Percentiles rank a stretch among this genome's conserved stretches.
phyloP scores from a whole-genome alignment of 2,888 invertebrate genomes.

The Eristalis pertinax region DNA sequence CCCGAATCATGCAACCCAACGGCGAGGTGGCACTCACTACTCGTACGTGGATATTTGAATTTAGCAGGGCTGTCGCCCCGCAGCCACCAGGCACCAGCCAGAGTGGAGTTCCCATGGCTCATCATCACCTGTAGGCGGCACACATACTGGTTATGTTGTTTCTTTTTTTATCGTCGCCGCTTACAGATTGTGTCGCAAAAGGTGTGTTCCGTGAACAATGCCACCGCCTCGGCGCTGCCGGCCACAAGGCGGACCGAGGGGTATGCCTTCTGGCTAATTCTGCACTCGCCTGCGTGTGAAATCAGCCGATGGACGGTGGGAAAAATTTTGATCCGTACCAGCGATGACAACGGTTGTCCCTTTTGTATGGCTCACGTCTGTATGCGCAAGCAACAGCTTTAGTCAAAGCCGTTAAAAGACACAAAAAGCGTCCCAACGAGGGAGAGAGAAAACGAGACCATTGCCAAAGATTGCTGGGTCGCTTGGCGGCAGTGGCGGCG shows the following conservation, averaged over 20 bases:
- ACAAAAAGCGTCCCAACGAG: background rate
- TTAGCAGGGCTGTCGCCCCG: background rate
- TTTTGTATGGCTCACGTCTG: slow-evolving; percentile 3
- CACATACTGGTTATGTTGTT: slow-evolving; percentile 5
- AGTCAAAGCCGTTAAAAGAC: slow-evolving; percentile 7
- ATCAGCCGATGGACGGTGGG: slow-evolving; percentile 31
- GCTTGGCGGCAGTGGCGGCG: background rate
- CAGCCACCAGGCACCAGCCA: slow-evolving; percentile 31
- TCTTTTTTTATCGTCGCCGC: slow-evolving; percentile 3
- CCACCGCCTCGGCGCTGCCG: background rate
- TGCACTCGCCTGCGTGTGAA: slow-evolving; percentile 40
- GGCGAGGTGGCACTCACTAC: background rate
- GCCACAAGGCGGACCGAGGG: background rate
- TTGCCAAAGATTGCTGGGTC: background rate
- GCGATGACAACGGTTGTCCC: background rate
- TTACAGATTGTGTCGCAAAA: slow-evolving; percentile 43
- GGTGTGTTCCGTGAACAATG: slow-evolving; percentile 53
- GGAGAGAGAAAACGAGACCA: slow-evolving; percentile 7
- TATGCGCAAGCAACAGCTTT: background rate
- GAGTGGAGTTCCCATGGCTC: slow-evolving; percentile 44
- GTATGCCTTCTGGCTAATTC: slow-evolving; percentile 34
- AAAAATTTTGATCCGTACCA: slow-evolving; percentile 22
- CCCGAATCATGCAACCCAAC: slow-evolving; percentile 50
- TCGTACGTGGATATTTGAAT: background rate
- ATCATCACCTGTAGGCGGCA: slow-evolving; percentile 21